Conservation (phyloP, 2,888 invertebrate species). For the Oxytorus armatus region DNA sequence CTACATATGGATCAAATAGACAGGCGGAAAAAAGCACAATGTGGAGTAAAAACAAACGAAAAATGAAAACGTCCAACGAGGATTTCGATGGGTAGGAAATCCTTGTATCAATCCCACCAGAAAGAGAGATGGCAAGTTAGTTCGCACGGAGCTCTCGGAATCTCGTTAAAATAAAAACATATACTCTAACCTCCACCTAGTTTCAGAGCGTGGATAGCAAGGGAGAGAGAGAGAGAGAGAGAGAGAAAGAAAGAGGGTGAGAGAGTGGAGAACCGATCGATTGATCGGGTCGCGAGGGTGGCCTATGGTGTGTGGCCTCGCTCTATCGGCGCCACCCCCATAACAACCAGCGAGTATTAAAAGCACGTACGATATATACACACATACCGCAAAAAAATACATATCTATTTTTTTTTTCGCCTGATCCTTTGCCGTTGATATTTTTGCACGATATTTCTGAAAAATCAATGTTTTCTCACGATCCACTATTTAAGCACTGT, state of each 20-base stretch:
- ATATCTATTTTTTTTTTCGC: background rate
- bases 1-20: background rate
- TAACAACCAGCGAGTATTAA: constrained; percentile 54
- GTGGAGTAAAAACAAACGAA: background rate
- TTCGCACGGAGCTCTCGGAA: constrained; percentile 33
- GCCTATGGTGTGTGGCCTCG: constrained; percentile 55
- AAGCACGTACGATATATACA: constrained; percentile 31
- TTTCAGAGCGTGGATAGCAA: constrained; percentile 30
- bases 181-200: constrained; percentile 55
- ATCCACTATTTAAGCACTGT: background rate
- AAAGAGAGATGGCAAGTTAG: constrained; percentile 33
- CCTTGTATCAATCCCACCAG: constrained; percentile 37
- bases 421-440: background rate
- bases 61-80: constrained; percentile 1
- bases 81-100: constrained; percentile 45
- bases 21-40: background rate
- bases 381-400: background rate
- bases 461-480: background rate
- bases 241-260: constrained; percentile 70
- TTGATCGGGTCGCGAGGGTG: constrained; percentile 56
- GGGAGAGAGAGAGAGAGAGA: constrained; percentile 67
- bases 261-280: constrained; percentile 67
- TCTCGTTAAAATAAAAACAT: constrained; percentile 60
- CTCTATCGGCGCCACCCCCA: constrained; percentile 48
- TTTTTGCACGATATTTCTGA: background rate